Conservation (phyloP, 2,113 vertebrate species). For the Monopterus albus region DNA sequence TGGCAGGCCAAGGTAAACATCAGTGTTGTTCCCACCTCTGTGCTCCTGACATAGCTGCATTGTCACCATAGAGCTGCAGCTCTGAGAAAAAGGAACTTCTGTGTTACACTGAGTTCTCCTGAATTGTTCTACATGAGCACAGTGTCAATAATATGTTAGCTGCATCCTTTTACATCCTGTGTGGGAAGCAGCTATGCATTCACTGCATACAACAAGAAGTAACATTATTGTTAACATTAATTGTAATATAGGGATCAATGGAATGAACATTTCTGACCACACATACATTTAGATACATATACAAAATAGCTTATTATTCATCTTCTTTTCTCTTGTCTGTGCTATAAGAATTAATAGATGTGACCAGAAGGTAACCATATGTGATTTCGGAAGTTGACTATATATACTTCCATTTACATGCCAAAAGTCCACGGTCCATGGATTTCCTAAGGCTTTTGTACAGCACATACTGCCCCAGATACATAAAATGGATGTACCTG, state of each 20-base stretch:
- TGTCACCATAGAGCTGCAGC: slow-evolving; percentile 59
- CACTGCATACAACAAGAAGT: slow-evolving; percentile 10
- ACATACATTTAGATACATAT: too few relatives aligned
- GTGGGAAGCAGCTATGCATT: background rate
- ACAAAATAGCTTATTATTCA: too few relatives aligned
- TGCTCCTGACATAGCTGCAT: slow-evolving; percentile 47
- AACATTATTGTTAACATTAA: background rate
- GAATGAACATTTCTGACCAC: too few relatives aligned
- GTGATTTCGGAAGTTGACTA: too few relatives aligned
- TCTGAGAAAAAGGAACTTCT: slow-evolving; percentile 29
- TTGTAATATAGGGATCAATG: slow-evolving; percentile 3
- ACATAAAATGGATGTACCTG: too few relatives aligned
- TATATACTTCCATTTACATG: too few relatives aligned
- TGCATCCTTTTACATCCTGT: slow-evolving; percentile 30
- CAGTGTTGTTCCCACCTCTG: slow-evolving; percentile 44
- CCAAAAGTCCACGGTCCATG: too few relatives aligned
- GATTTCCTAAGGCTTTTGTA: too few relatives aligned
- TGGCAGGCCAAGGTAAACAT: slow-evolving; percentile 64
- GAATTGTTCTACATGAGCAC: slow-evolving; percentile 32
- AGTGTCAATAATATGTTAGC: slow-evolving; percentile 65
- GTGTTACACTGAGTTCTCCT: slow-evolving; percentile 48
- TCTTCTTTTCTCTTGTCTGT: background rate
- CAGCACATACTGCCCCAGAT: too few relatives aligned
- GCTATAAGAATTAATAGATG: background rate
- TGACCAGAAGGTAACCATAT: background rate